These are phyloP conservation scores for Eustalomyia histrio DNA, from an alignment of 2,888 invertebrate species.

Conservation along the genomic window DNA sequence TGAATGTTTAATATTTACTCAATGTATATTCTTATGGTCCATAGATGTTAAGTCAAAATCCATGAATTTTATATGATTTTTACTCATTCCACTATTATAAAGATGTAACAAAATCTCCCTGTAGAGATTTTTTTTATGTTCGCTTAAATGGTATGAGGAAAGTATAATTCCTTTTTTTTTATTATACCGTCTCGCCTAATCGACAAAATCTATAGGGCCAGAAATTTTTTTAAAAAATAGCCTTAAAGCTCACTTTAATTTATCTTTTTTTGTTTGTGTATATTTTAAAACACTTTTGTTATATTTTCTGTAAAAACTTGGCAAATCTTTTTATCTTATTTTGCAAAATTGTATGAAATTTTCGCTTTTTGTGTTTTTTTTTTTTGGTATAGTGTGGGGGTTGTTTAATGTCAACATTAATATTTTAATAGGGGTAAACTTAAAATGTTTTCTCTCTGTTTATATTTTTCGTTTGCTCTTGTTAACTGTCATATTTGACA, in stretches of 20 bases:
- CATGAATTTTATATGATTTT: conserved; percentile 76
- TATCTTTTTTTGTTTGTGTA: not conserved
- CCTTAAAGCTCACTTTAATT: not conserved
- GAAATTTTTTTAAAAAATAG: not conserved
- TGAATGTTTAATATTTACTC: conserved; percentile 75
- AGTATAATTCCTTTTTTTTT: conserved; percentile 10
- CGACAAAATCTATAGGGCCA: too few relatives aligned
- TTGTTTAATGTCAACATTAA: conserved; percentile 62
- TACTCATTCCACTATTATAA: conserved; percentile 49
- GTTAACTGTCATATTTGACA: conserved; percentile 47
- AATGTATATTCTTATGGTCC: conserved; percentile 72
- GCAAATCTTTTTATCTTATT: conserved; percentile 13
- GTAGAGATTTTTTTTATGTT: conserved; percentile 66
- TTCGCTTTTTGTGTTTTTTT: not conserved
- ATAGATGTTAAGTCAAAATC: conserved; percentile 69
- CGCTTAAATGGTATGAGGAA: conserved; percentile 28
- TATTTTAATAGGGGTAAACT: conserved; percentile 57
- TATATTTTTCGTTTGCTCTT: conserved; percentile 19
- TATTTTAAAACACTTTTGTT: not conserved
- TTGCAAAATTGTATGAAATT: not conserved
- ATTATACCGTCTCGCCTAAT: conserved; percentile 17
- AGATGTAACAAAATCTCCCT: conserved; percentile 67
- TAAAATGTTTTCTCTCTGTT: conserved; percentile 36
- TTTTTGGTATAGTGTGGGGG: conserved; percentile 32
- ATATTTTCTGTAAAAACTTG: not conserved